Conservation (phyloP, 2,888 invertebrate genomes). For the Hyalella azteca region DNA sequence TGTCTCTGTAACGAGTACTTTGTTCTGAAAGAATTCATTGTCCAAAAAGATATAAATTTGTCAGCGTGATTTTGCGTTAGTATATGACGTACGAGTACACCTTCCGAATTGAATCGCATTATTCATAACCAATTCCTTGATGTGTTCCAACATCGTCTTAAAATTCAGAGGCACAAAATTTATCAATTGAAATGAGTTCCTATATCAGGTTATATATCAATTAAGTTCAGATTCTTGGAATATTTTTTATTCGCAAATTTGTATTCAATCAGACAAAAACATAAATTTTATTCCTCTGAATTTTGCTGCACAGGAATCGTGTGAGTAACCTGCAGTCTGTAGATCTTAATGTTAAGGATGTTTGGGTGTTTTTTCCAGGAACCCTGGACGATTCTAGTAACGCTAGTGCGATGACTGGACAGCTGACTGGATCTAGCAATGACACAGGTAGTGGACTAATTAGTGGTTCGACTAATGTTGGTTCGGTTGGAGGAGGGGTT, state of each 20-base stretch:
- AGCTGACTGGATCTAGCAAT: slow-evolving; percentile 3
- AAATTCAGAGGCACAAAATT: slow-evolving; percentile 2
- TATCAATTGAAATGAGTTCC: too few relatives aligned
- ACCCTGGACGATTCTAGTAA: slow-evolving; percentile 38
- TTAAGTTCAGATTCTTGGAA: too few relatives aligned
- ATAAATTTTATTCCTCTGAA: slow-evolving; percentile 28
- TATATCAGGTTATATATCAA: too few relatives aligned
- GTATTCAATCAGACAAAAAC: too few relatives aligned
- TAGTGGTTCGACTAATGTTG: not conserved
- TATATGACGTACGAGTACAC: too few relatives aligned
- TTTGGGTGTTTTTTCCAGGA: slow-evolving; percentile 40
- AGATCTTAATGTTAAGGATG: slow-evolving; percentile 23
- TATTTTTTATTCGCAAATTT: too few relatives aligned
- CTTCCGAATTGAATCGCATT: not conserved
- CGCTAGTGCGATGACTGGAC: slow-evolving; percentile 24
- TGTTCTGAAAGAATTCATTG: too few relatives aligned
- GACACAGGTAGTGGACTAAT: slow-evolving; percentile 19
- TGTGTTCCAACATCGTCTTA: too few relatives aligned
- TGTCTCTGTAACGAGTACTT: too few relatives aligned
- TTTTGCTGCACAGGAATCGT: slow-evolving; percentile 4
- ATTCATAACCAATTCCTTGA: not conserved
- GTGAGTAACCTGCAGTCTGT: not conserved
- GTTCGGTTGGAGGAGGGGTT: slow-evolving; percentile 1
- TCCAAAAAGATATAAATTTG: too few relatives aligned
- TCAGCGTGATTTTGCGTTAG: too few relatives aligned